Conservation (phyloP, 1,140 invertebrate genomes). For the Sinella curviseta region DNA sequence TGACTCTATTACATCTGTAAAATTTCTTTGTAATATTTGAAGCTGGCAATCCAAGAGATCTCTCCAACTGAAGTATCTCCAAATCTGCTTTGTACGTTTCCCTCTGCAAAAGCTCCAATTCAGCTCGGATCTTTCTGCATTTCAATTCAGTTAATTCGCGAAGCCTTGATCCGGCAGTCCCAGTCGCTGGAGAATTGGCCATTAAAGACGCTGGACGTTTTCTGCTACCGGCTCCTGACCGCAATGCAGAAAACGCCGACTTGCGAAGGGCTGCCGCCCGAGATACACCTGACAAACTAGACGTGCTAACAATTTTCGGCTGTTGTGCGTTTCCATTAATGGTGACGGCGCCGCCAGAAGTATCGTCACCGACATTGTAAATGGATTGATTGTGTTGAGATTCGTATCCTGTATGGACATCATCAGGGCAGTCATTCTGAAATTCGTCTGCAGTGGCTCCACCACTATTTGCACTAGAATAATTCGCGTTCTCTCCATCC, state of each 20-base stretch:
- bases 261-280: not conserved
- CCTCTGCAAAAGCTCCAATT: not conserved
- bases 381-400: not conserved
- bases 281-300: not conserved
- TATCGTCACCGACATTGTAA: not conserved
- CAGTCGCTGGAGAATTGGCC: not conserved
- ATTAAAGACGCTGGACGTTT: not conserved
- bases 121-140: conserved; percentile 6
- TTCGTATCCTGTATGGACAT: not conserved
- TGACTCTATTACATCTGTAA: not conserved
- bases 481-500: not conserved
- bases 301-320: conserved; percentile 9
- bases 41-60: conserved; percentile 1
- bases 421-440: not conserved
- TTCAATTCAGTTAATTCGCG: not conserved
- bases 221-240: not conserved
- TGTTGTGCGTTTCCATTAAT: not conserved
- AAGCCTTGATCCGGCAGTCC: not conserved
- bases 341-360: not conserved
- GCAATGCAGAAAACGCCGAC: not conserved
- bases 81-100: conserved; percentile 16
- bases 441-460: not conserved
- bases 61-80: conserved; percentile 11
- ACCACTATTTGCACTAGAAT: not conserved
- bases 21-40: not conserved